These are phyloP conservation scores for Cotesia glomerata DNA, from an alignment of 1,140 invertebrate genomes.

Conservation along the genomic window DNA sequence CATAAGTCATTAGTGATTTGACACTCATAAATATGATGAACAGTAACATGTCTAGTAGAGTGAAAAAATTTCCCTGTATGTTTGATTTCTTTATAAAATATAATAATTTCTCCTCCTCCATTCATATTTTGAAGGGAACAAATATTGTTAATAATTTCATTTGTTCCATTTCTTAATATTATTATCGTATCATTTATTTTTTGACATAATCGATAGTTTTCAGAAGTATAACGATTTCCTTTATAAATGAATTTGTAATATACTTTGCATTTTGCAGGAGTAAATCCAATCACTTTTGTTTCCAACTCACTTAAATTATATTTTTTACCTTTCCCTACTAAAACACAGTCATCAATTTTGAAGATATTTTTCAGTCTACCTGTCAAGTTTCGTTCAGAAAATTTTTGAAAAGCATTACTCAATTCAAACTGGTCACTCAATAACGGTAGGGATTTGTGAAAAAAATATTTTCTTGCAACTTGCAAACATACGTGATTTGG, in stretches of 20 bases:
- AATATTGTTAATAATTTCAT: constrained; percentile 19
- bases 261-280: background rate
- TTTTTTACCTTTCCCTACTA: constrained; percentile 12
- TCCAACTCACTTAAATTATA: constrained; percentile 3
- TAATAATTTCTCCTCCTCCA: background rate
- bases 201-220: background rate
- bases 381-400: background rate
- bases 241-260: constrained; percentile 11
- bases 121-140: background rate
- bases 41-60: too few species aligned
- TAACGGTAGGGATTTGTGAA: background rate
- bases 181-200: constrained; percentile 15
- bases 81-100: constrained; percentile 4
- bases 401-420: background rate
- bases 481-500: background rate
- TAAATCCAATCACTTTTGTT: background rate
- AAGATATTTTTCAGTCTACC: background rate
- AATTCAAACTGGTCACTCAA: background rate
- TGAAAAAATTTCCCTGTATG: too few species aligned
- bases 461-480: constrained; percentile 10
- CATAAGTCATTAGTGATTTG: background rate
- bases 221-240: background rate
- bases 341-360: background rate
- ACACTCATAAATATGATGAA: too few species aligned
- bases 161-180: background rate